Percentiles rank a stretch among this genome's conserved stretches.
These are phyloP conservation scores for Myxocyprinus asiaticus DNA, from an alignment of 2,113 vertebrate species.

Conservation along the genomic window DNA sequence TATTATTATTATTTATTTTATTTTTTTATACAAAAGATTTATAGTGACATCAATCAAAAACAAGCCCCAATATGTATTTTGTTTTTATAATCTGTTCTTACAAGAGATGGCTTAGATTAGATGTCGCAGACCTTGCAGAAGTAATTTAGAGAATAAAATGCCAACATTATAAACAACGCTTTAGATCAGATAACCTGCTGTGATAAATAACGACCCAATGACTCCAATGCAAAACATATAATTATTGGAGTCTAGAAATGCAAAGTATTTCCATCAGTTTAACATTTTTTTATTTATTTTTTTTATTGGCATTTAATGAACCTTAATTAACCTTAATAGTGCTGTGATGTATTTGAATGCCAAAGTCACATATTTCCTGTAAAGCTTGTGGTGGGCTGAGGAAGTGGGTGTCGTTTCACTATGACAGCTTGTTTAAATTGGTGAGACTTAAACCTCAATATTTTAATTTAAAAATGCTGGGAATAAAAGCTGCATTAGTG, in stretches of 20 bases:
- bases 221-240: slow-evolving; percentile 15
- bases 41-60: not conserved
- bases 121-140: not conserved
- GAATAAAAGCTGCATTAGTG: slow-evolving; percentile 16
- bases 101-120: slow-evolving; percentile 2
- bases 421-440: slow-evolving; percentile 24
- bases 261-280: slow-evolving; percentile 44
- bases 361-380: slow-evolving; percentile 30
- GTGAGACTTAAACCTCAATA: slow-evolving; percentile 12
- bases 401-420: slow-evolving; percentile 28
- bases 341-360: slow-evolving; percentile 26
- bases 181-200: slow-evolving; percentile 23
- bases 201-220: not conserved
- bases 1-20: slow-evolving; percentile 2
- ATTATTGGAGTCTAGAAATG: slow-evolving; percentile 32
- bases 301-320: slow-evolving; percentile 45
- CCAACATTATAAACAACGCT: slow-evolving; percentile 6
- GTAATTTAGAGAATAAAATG: slow-evolving; percentile 20
- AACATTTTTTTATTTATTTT: not conserved
- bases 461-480: slow-evolving; percentile 1
- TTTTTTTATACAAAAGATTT: slow-evolving; percentile 20
- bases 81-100: not conserved
- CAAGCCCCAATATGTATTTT: slow-evolving; percentile 8
- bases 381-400: slow-evolving; percentile 39
- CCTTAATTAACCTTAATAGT: slow-evolving; percentile 49